Conservation (phyloP, 1,140 invertebrate species). For the Neuroterus valhalla region DNA sequence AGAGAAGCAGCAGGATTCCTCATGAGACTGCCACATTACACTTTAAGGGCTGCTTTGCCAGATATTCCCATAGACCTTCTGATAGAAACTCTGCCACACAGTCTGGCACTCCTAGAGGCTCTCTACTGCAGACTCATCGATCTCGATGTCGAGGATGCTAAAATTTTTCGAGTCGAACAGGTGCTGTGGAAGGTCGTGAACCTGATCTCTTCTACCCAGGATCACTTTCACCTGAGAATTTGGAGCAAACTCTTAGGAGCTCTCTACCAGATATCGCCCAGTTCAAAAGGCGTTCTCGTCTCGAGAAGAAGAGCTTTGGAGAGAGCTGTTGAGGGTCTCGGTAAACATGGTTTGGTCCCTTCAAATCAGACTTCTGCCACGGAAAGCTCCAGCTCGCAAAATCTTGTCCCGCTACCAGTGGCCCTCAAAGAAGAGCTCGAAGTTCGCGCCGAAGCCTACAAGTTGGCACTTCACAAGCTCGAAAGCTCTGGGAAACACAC, state of each 20-base stretch:
- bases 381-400: conserved; percentile 74
- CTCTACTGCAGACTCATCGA: conserved; percentile 77
- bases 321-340: conserved; percentile 89
- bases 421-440: conserved; percentile 89
- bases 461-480: conserved; percentile 89
- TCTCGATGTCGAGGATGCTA: conserved; percentile 61
- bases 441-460: conserved; percentile 89
- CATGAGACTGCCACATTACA: conserved; percentile 82
- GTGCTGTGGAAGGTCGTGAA: conserved; percentile 65
- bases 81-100: conserved; percentile 90
- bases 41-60: conserved; percentile 81
- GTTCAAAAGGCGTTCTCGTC: conserved; percentile 77
- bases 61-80: conserved; percentile 91
- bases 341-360: conserved; percentile 88
- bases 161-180: conserved; percentile 65
- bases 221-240: conserved; percentile 55
- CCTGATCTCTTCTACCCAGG: conserved; percentile 60
- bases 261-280: conserved; percentile 73
- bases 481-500: conserved; percentile 75
- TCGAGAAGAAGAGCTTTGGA: conserved; percentile 84
- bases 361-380: conserved; percentile 48
- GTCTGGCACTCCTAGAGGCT: conserved; percentile 88
- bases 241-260: conserved; percentile 72
- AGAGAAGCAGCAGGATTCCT: conserved; percentile 87
- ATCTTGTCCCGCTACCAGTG: conserved; percentile 80